Conservation (phyloP, 2,113 vertebrate species). For the Myiagra hebetior region DNA sequence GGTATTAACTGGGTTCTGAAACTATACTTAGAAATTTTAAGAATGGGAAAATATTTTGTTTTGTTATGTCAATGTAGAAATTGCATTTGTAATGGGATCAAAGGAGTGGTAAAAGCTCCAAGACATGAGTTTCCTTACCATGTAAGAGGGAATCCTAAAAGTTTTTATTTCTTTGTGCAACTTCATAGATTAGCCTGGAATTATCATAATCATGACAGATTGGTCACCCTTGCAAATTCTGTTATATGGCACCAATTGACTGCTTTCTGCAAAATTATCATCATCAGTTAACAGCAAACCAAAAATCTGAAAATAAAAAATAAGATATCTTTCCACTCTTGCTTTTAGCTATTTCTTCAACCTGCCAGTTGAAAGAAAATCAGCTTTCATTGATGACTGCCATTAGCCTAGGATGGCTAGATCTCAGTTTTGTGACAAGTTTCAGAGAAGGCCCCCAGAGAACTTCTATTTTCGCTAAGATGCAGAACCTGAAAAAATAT, state of each 20-base stretch:
- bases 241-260: background rate
- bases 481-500: constrained; percentile 58
- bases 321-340: background rate
- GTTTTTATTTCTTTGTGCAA: background rate
- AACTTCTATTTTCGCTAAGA: constrained; percentile 54
- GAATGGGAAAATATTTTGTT: background rate
- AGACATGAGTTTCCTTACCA: background rate
- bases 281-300: background rate
- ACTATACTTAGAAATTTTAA: background rate
- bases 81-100: background rate
- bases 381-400: constrained; percentile 53
- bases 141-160: background rate
- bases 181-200: background rate
- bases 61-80: background rate
- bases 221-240: background rate
- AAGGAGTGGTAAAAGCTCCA: background rate
- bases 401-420: constrained; percentile 56
- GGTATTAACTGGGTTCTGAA: background rate
- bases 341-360: constrained; percentile 48
- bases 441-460: constrained; percentile 59
- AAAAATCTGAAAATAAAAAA: constrained; percentile 43
- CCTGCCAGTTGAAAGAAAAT: constrained; percentile 61
- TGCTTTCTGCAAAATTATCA: constrained; percentile 8
- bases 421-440: constrained; percentile 58
- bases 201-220: background rate